Conservation (phyloP, 2,113 vertebrate species). For the Solenodon paradoxus region DNA sequence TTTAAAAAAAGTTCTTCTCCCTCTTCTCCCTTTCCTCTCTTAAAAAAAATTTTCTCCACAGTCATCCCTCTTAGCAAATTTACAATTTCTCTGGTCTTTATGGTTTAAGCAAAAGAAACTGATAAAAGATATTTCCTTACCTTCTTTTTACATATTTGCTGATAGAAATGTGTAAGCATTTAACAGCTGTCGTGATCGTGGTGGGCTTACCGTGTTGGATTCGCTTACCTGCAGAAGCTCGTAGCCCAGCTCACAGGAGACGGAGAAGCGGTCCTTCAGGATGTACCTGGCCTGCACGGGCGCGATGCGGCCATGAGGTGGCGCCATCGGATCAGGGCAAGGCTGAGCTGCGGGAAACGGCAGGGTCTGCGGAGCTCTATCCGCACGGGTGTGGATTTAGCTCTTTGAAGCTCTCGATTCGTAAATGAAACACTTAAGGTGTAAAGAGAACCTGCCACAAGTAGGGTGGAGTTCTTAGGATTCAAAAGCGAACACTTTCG, state of each 20-base stretch:
- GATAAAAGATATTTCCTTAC: background rate
- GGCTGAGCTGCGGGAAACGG: constrained; percentile 61
- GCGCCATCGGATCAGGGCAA: constrained; percentile 79
- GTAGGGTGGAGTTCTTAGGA: background rate
- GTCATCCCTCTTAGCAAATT: background rate
- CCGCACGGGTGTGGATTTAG: background rate
- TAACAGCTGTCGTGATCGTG: fast-evolving
- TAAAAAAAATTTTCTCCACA: background rate
- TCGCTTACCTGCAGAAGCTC: constrained; percentile 62
- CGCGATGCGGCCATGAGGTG: constrained; percentile 76
- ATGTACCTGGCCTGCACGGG: constrained; percentile 66
- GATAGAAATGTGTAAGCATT: fast-evolving
- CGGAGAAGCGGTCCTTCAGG: constrained; percentile 50
- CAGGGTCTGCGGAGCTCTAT: no score
- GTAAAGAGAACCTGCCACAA: background rate
- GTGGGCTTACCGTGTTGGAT: fast-evolving
- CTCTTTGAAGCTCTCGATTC: background rate
- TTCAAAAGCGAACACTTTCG: no score
- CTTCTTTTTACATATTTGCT: background rate
- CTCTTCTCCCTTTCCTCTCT: no score
- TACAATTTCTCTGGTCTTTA: background rate
- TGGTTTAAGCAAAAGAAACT: background rate
- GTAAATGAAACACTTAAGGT: background rate
- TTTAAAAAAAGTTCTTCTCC: no score
- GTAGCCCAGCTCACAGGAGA: constrained; percentile 53